Percentiles rank a stretch among this genome's conserved stretches.
Conservation (phyloP, 2,113 vertebrate species). For the Phylloscopus trochilus region DNA sequence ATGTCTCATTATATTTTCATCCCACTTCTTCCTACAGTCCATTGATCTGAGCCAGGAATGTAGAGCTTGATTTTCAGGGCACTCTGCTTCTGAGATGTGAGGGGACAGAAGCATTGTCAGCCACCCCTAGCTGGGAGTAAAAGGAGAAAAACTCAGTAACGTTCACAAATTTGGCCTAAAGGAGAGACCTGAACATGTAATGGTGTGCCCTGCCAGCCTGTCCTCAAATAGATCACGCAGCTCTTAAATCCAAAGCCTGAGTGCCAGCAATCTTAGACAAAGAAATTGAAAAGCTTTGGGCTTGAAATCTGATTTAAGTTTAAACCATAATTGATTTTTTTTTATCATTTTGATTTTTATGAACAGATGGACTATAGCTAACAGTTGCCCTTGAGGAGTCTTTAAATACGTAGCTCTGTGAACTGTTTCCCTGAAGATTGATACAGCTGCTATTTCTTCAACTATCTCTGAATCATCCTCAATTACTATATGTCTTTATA, state of each 20-base stretch:
- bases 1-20: not conserved
- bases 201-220: not conserved
- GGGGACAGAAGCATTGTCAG: not conserved
- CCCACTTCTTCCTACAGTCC: not conserved
- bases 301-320: constrained; percentile 34
- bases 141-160: not conserved
- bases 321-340: constrained; percentile 44
- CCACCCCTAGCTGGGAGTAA: not conserved
- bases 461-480: constrained; percentile 59
- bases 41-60: not conserved
- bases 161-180: not conserved
- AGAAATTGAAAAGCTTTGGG: constrained; percentile 27
- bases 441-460: constrained; percentile 46
- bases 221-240: not conserved
- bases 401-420: constrained; percentile 32
- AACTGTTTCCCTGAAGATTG: constrained; percentile 55
- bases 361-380: constrained; percentile 39
- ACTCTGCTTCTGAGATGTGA: not conserved
- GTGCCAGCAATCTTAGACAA: not conserved
- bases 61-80: not conserved
- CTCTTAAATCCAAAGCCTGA: not conserved
- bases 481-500: constrained; percentile 53
- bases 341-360: constrained; percentile 35
- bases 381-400: constrained; percentile 42
- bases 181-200: not conserved